Base-by-base conservation (phyloP, 2,113 vertebrate genomes). In the Alexandromys fortis region DNA sequence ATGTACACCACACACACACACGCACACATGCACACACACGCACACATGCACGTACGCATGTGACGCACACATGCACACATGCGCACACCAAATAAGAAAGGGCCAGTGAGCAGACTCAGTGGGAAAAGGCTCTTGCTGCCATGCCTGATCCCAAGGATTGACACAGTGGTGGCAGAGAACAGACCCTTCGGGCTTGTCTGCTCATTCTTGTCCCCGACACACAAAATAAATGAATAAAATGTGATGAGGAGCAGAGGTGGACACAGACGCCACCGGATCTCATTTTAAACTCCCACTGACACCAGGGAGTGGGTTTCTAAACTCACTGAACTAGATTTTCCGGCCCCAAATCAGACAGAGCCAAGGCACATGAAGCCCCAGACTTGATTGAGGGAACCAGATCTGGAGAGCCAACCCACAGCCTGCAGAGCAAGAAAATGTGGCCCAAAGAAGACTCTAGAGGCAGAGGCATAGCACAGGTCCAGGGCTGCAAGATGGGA, bases 401-500 rank as follows among this genome's bases (percentile, higher is more conserved):
- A 63, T 1, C 9, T 10, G 17, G 30, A 67, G 58, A 7, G 11
- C 5, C 24, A 19, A 12, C 26, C 11, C 0, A 3, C 3, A 1
- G 42, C 47, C 33, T 19, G 45, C 2, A 6, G 3, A 1, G 3
- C 1, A 22, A 33, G 16, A 3, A 5, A 38, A 30, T 30, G 30
- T 1, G 6, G 22, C 42, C 96, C 94, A 94, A 85, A 86, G 90
- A 78, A 30, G 55, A 35, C 28, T 0, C 9, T 19, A 52, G 12
- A 14, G 52, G 52, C 52, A 72, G 35, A 96, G 68, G 82, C 63
- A 1, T 83, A 95, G 96, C 88, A 3, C 49, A 0, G 24, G 11
- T 12, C 85, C 1, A 11, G 58, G 47, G 30, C 1, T 5, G 38
- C 1, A 0, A 0, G 19, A 47, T 5, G 3, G n/a, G n/a, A 17